Evolutionary conservation across 2,888 invertebrate species (phyloP), one percentile per base, ranked within the genome.

Genomic region (Noctua janthe): DNA sequence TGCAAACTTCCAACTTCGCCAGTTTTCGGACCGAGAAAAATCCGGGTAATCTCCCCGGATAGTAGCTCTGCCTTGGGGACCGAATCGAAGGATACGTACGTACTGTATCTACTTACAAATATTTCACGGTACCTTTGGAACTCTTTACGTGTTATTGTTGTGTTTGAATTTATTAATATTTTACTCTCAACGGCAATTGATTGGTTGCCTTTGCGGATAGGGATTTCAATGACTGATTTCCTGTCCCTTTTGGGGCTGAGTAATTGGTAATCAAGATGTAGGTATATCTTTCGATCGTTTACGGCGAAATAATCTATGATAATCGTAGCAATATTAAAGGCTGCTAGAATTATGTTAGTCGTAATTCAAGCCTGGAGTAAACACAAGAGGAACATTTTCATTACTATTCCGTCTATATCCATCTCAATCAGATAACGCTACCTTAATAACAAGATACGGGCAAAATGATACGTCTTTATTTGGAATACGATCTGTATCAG

Each of bases 1-100:
- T 87, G 88, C 88, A 83, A 92, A 91, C 90, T 91, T 83, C 77
- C 83, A 91, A 91, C 92, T 92, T 90, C 70, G 76, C 88, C 85
- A 82, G 88, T 87, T 89, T 90, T 88, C 78, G 86, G 85, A 83
- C 89, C 86, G 87, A 84, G 90, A 78, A 90, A 93, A 93, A 93
- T 91, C 91, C 90, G 85, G 89, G 88, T 91, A 91, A 92, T 92
- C 91, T 89, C 83, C 69, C 82, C 67, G 87, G 89, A 85, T 87
- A 82, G 84, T 88, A 88, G 47, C 88, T 90, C 89, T 83, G 88
- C 91, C 90, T 88, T 74, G 78, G 90, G 89, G 90, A 90, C 64
- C 69, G 81, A 74, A 80, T 74, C 67, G 84, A 75, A 86, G 74
- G 70, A 84, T 83, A 83, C 64, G 54, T 71, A 59, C 80, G 76